phyloP scores from a whole-genome alignment of 2,797 vertebrate genomes.

The Hephaestus fuliginosus region DNA sequence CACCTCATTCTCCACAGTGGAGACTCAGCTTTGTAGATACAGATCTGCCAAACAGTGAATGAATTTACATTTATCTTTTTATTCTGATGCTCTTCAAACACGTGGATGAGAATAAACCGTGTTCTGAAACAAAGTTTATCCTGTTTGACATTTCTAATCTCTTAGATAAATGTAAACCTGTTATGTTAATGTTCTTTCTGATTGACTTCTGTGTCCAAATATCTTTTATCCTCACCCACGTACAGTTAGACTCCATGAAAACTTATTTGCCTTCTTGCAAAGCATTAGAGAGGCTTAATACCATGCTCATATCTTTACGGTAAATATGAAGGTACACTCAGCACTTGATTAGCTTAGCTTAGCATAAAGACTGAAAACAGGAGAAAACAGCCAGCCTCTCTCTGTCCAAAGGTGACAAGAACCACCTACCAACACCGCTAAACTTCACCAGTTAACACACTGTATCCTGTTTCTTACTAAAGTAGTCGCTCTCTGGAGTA shows the following conservation, averaged over 20 bases:
- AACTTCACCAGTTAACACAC: not conserved
- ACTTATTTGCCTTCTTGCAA: no score
- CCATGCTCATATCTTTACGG: no score
- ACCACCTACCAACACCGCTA: not conserved
- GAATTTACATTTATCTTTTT: not conserved
- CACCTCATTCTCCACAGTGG: not conserved
- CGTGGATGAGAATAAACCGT: no score
- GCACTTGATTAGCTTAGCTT: not conserved
- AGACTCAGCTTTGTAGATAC: not conserved
- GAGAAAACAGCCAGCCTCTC: not conserved
- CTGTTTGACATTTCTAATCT: not conserved
- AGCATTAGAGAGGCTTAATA: no score
- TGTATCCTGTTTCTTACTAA: not conserved
- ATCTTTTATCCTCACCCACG: not conserved
- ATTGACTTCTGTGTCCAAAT: not conserved
- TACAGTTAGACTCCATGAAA: no score
- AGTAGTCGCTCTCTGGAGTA: not conserved
- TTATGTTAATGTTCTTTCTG: not conserved
- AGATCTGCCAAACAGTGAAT: not conserved
- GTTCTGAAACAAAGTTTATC: not conserved
- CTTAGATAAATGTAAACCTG: not conserved
- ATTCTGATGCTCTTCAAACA: not conserved
- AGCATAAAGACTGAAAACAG: not conserved
- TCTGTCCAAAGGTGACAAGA: not conserved
- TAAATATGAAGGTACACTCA: no score